A percentile compares a stretch with the other conserved stretches of the same genome.
Conservation (phyloP, 2,113 vertebrate species). For the Neolamprologus brichardi region DNA sequence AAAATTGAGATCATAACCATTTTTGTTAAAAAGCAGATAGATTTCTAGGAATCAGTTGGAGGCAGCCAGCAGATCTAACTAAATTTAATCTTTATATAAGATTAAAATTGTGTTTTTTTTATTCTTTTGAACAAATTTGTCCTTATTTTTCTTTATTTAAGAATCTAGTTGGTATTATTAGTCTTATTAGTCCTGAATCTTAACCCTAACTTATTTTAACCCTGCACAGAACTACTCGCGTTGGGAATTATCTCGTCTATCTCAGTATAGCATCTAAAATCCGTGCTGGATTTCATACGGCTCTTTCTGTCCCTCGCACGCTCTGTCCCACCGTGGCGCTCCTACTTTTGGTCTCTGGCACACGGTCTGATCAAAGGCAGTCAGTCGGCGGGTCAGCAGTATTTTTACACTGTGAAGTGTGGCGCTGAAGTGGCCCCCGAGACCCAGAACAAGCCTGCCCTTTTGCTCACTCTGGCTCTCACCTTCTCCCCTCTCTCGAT, state of each 20-base stretch:
- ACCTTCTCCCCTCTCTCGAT: conserved; percentile 13
- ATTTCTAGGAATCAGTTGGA: not conserved
- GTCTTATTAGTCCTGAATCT: not conserved
- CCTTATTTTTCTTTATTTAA: not conserved
- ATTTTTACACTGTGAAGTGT: conserved; percentile 64
- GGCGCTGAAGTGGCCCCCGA: conserved; percentile 46
- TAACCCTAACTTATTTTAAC: not conserved
- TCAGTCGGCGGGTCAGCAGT: conserved; percentile 38
- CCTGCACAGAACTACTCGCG: not conserved
- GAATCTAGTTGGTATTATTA: not conserved
- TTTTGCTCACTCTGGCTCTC: conserved; percentile 29
- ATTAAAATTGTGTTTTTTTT: fast-evolving
- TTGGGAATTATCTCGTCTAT: not conserved
- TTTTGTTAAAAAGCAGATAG: not conserved
- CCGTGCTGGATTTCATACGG: not conserved
- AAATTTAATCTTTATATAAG: not conserved
- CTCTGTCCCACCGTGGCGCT: not conserved
- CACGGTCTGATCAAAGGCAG: conserved; percentile 36
- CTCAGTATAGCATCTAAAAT: not conserved
- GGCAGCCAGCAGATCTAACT: fast-evolving
- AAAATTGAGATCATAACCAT: not conserved
- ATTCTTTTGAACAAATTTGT: not conserved
- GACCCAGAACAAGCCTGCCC: conserved; percentile 56
- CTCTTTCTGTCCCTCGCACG: not conserved
- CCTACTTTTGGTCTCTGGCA: not conserved